Evolutionary conservation across 1,140 invertebrate species (phyloP), one percentile per base, ranked within the genome.

Genomic region (Orius insidiosus): DNA sequence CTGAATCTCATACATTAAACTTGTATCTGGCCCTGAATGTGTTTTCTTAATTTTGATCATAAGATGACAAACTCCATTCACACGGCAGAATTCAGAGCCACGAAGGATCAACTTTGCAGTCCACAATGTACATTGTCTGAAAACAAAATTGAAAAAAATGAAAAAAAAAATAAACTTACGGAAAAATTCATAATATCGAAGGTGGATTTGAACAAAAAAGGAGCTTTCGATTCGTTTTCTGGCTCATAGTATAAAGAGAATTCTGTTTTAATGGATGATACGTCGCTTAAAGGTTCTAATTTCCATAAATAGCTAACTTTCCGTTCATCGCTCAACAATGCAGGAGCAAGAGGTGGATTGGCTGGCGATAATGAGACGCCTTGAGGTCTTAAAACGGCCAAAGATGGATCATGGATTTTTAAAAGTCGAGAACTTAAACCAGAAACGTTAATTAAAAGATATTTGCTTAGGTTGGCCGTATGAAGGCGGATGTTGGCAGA

Each of bases 1-100:
- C 24, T 89, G 62, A 6, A 94, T 85, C 62, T 94, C 87, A 60
- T 94, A 94, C 83, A 92, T 92, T 1, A 94, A 68, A 52, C 59
- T 64, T 56, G 53, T 64, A 60, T 47, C 64, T 56, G 32, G 54
- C 42, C 64, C 57, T 55, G 60, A 46, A 65, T 60, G 50, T 1
- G 60, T 48, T 59, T 73, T 70, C 46, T 63, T 70, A 35, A 89
- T 76, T 46, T 72, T 76, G 33, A 94, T 65, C 58, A 80, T 77
- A 49, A 94, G 68, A 62, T 81, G 78, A 63, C 86, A 92, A 60
- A 90, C 78, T 52, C 78, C 81, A 43, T 86, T 85, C 32, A 85
- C 79, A 50, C 86, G 76, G 61, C 87, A 92, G 61, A 90, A 80
- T 56, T 93, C 85, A 19, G 70, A 73, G 10, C 83, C 85, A 56